Base-by-base conservation (phyloP, 2,888 invertebrate species). In the Sabellastarte sp. region DNA sequence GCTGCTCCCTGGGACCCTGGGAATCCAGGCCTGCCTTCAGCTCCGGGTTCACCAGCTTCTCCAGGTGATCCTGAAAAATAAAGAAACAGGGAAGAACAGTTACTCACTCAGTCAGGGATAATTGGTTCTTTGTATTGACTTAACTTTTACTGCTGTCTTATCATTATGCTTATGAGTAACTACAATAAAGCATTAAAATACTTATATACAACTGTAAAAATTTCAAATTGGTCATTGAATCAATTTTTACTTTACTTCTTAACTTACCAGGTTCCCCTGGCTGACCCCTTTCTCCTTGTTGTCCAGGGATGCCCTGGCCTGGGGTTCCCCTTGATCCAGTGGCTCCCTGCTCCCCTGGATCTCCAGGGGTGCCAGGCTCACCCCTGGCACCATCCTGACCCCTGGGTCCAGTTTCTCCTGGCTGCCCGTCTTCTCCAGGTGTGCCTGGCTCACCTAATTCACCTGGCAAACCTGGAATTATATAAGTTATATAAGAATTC, bases 371-470 rank as follows among this genome's bases (percentile, higher is more conserved):
- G 1, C 74, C 77, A 64, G 72, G 66, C 31, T 74, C 71, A 32
- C 76, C 75, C 69, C 71, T 55, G 24, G 52, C 10, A 30, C 67
- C 65, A 4, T 69, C 64, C 28, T 74, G 73, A 72, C 93, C 93
- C 15, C 89, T 86, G 59, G 72, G n/a, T n/a, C n/a, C n/a, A n/a
- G n/a, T n/a, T n/a, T n/a, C n/a, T n/a, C n/a, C n/a, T n/a, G n/a
- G n/a, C n/a, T n/a, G n/a, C n/a, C n/a, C n/a, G n/a, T n/a, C n/a
- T n/a, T n/a, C n/a, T n/a, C n/a, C n/a, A n/a, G n/a, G n/a, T n/a
- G n/a, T n/a, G n/a, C n/a, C n/a, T n/a, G n/a, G n/a, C n/a, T n/a
- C n/a, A n/a, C n/a, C n/a, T n/a, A n/a, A n/a, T n/a, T n/a, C n/a
- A n/a, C n/a, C n/a, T n/a, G n/a, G n/a, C n/a, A n/a, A n/a, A n/a